Evolutionary conservation across 2,888 invertebrate genomes (phyloP).

Genomic region (Gymnoscelis rufifasciata): DNA sequence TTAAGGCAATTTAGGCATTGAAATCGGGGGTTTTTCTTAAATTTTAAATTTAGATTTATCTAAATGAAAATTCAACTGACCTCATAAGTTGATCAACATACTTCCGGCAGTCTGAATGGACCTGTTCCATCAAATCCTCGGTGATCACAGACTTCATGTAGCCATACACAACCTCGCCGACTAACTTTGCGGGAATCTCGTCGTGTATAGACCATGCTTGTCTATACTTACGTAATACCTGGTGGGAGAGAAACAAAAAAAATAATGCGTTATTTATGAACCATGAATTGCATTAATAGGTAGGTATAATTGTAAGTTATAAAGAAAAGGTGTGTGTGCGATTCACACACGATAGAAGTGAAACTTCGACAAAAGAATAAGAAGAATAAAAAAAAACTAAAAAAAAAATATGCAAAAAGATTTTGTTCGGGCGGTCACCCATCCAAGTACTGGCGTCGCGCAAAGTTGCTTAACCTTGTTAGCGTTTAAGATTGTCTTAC

Average conservation of each 20-base stretch:
- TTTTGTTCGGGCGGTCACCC: too few relatives aligned
- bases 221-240: constrained; percentile 39
- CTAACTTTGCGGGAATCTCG: constrained; percentile 20
- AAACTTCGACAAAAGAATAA: too few relatives aligned
- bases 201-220: constrained; percentile 45
- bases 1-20: too few relatives aligned
- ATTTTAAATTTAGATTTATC: not conserved
- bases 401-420: too few relatives aligned
- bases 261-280: not conserved
- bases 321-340: too few relatives aligned
- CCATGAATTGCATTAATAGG: not conserved
- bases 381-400: too few relatives aligned
- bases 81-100: constrained; percentile 50
- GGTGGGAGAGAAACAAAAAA: not conserved
- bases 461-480: too few relatives aligned
- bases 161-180: constrained; percentile 38
- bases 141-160: constrained; percentile 40
- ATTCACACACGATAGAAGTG: too few relatives aligned
- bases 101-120: constrained; percentile 43
- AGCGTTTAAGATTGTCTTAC: too few relatives aligned
- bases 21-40: too few relatives aligned
- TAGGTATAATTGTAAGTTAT: not conserved
- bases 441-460: too few relatives aligned
- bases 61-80: constrained; percentile 23
- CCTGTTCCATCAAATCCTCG: constrained; percentile 44